phyloP scores from a whole-genome alignment of 1,140 invertebrate species.

The Drosophila quadrilineata region DNA sequence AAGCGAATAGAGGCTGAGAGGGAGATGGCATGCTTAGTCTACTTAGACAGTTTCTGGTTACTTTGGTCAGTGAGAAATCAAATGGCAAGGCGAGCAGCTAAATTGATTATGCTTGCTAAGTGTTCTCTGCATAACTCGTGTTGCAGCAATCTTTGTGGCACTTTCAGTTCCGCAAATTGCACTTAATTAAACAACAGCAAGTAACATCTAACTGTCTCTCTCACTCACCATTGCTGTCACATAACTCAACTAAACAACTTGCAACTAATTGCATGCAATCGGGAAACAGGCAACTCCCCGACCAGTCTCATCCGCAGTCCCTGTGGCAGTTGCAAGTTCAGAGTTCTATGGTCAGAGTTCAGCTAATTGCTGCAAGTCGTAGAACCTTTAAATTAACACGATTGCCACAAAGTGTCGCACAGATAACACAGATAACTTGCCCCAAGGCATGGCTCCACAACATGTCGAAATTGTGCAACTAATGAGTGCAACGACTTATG shows the following conservation, averaged over 20 bases:
- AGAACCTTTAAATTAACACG: constrained; percentile 63
- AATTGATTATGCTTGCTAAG: constrained; percentile 65
- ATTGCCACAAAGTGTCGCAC: constrained; percentile 11
- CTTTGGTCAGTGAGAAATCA: constrained; percentile 61
- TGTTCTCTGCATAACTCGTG: neutral
- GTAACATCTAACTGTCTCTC: too few species aligned
- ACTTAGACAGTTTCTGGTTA: constrained; percentile 9
- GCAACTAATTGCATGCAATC: constrained; percentile 38
- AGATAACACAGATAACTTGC: constrained; percentile 17
- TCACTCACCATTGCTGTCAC: too few species aligned
- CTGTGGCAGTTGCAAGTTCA: too few species aligned
- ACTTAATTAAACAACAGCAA: constrained; percentile 54
- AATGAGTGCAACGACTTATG: constrained; percentile 7
- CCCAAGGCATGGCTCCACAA: neutral
- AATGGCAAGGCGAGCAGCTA: constrained; percentile 57
- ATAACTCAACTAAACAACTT: constrained; percentile 41
- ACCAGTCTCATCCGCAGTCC: too few species aligned
- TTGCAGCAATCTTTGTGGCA: constrained; percentile 7
- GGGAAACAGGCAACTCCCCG: neutral
- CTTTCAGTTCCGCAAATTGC: constrained; percentile 50
- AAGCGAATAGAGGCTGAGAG: neutral
- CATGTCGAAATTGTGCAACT: neutral
- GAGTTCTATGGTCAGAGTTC: constrained; percentile 55
- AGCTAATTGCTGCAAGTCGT: constrained; percentile 64
- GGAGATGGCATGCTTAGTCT: constrained; percentile 12